Evolutionary conservation across 2,888 invertebrate genomes (phyloP), one percentile per base, ranked within the genome.

Genomic region (Buathra laborator): DNA sequence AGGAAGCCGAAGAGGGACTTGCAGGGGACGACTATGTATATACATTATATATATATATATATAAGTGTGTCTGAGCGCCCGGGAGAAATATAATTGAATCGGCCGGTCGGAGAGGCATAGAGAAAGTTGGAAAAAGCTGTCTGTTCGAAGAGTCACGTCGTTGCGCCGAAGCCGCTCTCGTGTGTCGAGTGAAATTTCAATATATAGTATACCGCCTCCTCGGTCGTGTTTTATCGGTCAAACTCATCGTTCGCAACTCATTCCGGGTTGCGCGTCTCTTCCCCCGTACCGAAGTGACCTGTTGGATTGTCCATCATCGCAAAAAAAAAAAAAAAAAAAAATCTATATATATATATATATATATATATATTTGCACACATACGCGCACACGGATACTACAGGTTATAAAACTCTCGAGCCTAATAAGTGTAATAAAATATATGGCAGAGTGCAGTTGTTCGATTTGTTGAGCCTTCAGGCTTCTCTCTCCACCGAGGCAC

Each of bases 51-150:
- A 4, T 19, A 16, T 32, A n/a, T 46, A 29, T 48, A 14, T 59
- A 32, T 46, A 59, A 51, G 62, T 70, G 37, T 75, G 70, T 62
- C 29, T 16, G 56, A 43, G 37, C 77, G 19, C 56, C 51, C 24
- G 14, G 59, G 71, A 77, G 62, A 77, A 77, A 84, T 68, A 81
- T 81, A 81, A 84, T 84, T 84, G 76, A 81, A 81, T 84, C 77
- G 77, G 64, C 46, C 68, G 51, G 70, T 29, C 46, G 75, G 48
- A 79, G 83, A 71, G 79, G 37, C 46, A 53, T 80, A 77, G 84
- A 84, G 84, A 84, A 84, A 84, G 84, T 84, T 84, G 81, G 77
- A 77, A 84, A 81, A 81, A 72, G 81, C 84, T 84, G 81, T 37
- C 59, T 51, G 77, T 68, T 77, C 59, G 43, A 72, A 78, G 77